Percentiles rank a stretch among this genome's conserved stretches.
Evolutionary conservation across 2,888 invertebrate genomes (phyloP).

Genomic region (Leucania comma): DNA sequence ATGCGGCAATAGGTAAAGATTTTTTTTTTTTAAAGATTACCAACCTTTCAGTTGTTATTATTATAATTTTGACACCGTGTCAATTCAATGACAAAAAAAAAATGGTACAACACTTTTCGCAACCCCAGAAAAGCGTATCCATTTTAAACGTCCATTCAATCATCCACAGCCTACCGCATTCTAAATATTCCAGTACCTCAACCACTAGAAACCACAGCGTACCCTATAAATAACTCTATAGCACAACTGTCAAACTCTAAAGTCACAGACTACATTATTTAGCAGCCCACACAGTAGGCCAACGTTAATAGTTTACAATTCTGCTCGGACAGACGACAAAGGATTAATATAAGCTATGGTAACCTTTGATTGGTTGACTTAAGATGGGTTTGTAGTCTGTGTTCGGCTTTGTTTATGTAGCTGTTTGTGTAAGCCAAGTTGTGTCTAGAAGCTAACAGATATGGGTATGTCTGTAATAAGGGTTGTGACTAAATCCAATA

Average conservation of each 20-base stretch:
- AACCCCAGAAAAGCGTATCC: neutral
- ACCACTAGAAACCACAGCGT: neutral
- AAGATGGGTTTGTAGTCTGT: neutral
- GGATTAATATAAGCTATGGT: conserved; percentile 26
- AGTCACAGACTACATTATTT: conserved; percentile 26
- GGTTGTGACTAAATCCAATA: neutral
- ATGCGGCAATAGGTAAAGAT: too few relatives aligned
- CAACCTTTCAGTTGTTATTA: too few relatives aligned
- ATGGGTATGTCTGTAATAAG: neutral
- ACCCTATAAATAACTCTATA: conserved; percentile 17
- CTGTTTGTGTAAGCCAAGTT: conserved; percentile 4
- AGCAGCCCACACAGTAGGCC: conserved; percentile 8
- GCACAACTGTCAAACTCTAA: conserved; percentile 24
- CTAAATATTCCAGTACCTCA: neutral
- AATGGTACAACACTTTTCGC: too few relatives aligned
- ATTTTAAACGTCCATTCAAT: neutral
- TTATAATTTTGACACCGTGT: too few relatives aligned
- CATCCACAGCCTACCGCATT: neutral
- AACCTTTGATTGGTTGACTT: conserved; percentile 15
- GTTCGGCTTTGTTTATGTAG: neutral
- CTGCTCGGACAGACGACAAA: conserved; percentile 25
- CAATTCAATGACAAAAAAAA: too few relatives aligned
- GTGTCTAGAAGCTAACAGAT: neutral
- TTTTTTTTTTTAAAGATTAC: too few relatives aligned
- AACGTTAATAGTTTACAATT: conserved; percentile 29